Conservation (phyloP, 2,113 vertebrate genomes). For the Oncorhynchus nerka region DNA sequence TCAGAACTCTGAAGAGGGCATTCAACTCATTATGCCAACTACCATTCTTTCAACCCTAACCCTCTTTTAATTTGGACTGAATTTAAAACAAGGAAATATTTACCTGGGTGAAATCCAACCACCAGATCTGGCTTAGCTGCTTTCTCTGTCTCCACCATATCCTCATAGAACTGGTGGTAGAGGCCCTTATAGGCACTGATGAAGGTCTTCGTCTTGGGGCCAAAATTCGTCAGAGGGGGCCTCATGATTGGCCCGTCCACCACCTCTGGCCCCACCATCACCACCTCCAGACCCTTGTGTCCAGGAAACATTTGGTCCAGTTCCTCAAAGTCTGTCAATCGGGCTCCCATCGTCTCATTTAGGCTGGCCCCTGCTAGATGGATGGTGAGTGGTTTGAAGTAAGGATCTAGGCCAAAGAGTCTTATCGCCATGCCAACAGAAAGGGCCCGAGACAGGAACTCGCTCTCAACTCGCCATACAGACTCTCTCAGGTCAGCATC, state of each 20-base stretch:
- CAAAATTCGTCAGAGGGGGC: conserved; percentile 71
- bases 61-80: neutral
- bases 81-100: neutral
- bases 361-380: conserved; percentile 88
- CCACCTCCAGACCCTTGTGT: conserved; percentile 83
- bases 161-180: conserved; percentile 96
- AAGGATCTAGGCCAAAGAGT: conserved; percentile 73
- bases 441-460: conserved; percentile 85
- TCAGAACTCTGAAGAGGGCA: no score
- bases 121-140: conserved; percentile 83
- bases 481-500: conserved; percentile 78
- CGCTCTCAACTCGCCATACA: conserved; percentile 82
- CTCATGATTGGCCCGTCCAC: conserved; percentile 78
- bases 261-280: conserved; percentile 92
- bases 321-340: conserved; percentile 83
- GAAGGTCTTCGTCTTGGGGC: conserved; percentile 75
- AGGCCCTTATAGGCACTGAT: conserved; percentile 88
- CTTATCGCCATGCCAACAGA: conserved; percentile 79
- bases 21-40: no score
- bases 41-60: no score
- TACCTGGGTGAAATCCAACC: conserved; percentile 93
- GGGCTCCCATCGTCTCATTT: conserved; percentile 85
- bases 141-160: conserved; percentile 80
- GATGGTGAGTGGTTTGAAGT: conserved; percentile 76
- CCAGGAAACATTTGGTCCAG: conserved; percentile 83